These are phyloP conservation scores for Lepus americanus DNA, from an alignment of 2,113 vertebrate genomes.

Conservation along the genomic window DNA sequence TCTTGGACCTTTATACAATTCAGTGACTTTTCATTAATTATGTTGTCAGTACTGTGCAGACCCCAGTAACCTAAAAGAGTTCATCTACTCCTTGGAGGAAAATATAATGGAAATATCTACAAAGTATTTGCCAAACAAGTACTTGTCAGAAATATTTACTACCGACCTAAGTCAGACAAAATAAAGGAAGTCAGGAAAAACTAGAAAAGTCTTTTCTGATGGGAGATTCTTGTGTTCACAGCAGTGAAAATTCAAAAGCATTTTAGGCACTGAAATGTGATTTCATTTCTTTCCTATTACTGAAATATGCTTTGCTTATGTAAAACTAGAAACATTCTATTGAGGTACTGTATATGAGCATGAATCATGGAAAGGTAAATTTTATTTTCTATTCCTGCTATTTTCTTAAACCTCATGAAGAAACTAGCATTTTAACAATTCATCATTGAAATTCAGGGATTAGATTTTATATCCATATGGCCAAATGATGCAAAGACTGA, in stretches of 20 bases:
- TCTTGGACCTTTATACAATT: slow-evolving; percentile 36
- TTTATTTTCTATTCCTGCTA: not conserved
- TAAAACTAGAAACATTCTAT: not conserved
- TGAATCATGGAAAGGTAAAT: not conserved
- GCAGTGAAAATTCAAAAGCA: slow-evolving; percentile 53
- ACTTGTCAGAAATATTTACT: slow-evolving; percentile 71
- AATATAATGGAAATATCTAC: slow-evolving; percentile 58
- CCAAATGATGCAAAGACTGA: not conserved
- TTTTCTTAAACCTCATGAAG: not conserved
- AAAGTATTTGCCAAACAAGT: slow-evolving; percentile 46
- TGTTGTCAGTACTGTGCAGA: slow-evolving; percentile 34
- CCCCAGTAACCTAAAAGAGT: slow-evolving; percentile 26
- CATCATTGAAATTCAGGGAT: not conserved
- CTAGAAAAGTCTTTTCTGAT: not conserved
- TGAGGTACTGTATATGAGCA: not conserved
- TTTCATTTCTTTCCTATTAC: slow-evolving; percentile 16
- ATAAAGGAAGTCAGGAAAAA: slow-evolving; percentile 63
- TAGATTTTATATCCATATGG: not conserved
- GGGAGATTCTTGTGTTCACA: slow-evolving; percentile 7
- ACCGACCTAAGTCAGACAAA: slow-evolving; percentile 47
- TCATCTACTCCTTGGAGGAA: slow-evolving; percentile 18
- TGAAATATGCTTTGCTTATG: slow-evolving; percentile 6
- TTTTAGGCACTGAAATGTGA: slow-evolving; percentile 47
- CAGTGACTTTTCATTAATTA: slow-evolving; percentile 73
- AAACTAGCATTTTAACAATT: not conserved